Evolutionary conservation across 2,113 vertebrate species (phyloP).

Genomic region (Melanerpes aurifrons): DNA sequence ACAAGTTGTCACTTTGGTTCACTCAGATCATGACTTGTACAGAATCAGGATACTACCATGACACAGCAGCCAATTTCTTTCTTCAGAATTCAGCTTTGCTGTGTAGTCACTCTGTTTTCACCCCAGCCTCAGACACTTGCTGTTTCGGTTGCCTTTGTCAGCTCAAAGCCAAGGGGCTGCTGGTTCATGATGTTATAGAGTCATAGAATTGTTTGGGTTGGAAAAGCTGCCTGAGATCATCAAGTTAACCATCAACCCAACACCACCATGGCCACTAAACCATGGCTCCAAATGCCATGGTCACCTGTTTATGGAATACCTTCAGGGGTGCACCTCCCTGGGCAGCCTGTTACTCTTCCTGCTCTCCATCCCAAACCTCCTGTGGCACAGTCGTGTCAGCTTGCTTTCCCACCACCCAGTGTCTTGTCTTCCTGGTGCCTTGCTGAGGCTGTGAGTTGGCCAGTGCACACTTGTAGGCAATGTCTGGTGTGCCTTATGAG

Average conservation of each 20-base stretch:
- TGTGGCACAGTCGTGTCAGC: neutral
- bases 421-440: slow-evolving; percentile 6
- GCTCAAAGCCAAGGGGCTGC: neutral
- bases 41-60: neutral
- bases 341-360: too few species aligned
- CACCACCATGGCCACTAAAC: too few species aligned
- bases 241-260: too few species aligned
- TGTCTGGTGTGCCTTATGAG: neutral
- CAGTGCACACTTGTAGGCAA: neutral
- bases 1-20: neutral
- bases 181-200: neutral
- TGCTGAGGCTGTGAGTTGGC: slow-evolving; percentile 36
- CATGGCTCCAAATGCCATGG: too few species aligned
- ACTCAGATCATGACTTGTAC: neutral
- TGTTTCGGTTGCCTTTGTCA: slow-evolving; percentile 36
- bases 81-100: neutral
- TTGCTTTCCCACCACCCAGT: neutral
- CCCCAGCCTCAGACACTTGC: neutral
- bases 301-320: too few species aligned
- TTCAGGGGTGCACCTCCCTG: too few species aligned
- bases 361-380: too few species aligned
- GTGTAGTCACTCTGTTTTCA: neutral
- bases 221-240: too few species aligned
- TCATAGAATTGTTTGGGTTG: too few species aligned
- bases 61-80: neutral